Conservation (phyloP, 2,888 invertebrate genomes). For the Cabera pusaria region DNA sequence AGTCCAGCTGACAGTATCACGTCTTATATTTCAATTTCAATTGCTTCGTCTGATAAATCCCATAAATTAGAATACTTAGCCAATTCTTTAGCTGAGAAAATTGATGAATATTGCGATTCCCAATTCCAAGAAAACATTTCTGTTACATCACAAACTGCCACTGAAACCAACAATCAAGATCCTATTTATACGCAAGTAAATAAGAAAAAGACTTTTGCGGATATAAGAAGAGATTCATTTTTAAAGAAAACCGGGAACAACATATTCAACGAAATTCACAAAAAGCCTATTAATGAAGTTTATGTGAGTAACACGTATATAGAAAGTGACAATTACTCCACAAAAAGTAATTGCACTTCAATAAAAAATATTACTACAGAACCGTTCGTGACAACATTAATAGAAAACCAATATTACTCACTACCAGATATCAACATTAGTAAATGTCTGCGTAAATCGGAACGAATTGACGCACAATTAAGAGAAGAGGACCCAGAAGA, state of each 20-base stretch:
- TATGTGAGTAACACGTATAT: slow-evolving; percentile 69
- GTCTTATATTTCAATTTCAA: slow-evolving; percentile 79
- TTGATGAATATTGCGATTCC: slow-evolving; percentile 79
- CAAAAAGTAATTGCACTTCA: slow-evolving; percentile 65
- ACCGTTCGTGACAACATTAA: slow-evolving; percentile 77
- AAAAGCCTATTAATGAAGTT: slow-evolving; percentile 61
- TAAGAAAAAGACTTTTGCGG: slow-evolving; percentile 82
- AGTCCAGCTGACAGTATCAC: slow-evolving; percentile 77
- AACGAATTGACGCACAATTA: slow-evolving; percentile 88
- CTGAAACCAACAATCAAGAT: slow-evolving; percentile 56
- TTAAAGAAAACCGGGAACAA: slow-evolving; percentile 59
- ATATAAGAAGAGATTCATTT: slow-evolving; percentile 67
- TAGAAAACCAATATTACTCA: slow-evolving; percentile 88
- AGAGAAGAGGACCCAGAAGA: slow-evolving; percentile 79
- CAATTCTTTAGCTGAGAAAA: slow-evolving; percentile 78
- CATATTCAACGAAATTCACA: slow-evolving; percentile 57
- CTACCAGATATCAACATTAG: slow-evolving; percentile 88
- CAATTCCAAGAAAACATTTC: slow-evolving; percentile 67
- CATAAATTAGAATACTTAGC: slow-evolving; percentile 78
- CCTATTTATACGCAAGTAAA: slow-evolving; percentile 72
- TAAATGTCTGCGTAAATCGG: slow-evolving; percentile 87
- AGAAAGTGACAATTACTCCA: slow-evolving; percentile 65
- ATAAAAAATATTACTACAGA: slow-evolving; percentile 76
- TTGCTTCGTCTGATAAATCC: slow-evolving; percentile 77
- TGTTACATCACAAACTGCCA: slow-evolving; percentile 49